A percentile compares a stretch with the other conserved stretches of the same genome.
phyloP scores from a whole-genome alignment of 2,113 vertebrate genomes.

The Emberiza fucata region DNA sequence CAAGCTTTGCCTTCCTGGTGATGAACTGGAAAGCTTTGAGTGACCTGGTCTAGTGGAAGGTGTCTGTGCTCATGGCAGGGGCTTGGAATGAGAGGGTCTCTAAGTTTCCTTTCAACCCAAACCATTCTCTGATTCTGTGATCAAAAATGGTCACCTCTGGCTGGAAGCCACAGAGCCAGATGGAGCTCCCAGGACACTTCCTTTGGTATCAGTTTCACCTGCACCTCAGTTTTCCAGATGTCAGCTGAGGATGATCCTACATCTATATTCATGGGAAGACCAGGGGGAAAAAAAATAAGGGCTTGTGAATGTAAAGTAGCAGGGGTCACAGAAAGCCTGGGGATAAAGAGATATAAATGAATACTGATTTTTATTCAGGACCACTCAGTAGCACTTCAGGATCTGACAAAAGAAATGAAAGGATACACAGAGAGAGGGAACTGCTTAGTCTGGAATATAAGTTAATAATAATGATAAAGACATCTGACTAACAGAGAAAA shows the following conservation, averaged over 20 bases:
- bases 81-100: accelerated
- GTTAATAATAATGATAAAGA: constrained; percentile 35
- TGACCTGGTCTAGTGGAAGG: background rate
- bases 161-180: background rate
- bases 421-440: background rate
- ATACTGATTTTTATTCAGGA: background rate
- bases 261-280: background rate
- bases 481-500: constrained; percentile 10
- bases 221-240: background rate
- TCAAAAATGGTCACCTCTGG: background rate
- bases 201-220: background rate
- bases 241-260: background rate
- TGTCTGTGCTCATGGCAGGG: background rate
- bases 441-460: background rate
- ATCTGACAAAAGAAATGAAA: background rate
- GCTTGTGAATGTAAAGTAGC: background rate
- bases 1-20: background rate
- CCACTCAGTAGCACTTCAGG: background rate
- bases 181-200: background rate
- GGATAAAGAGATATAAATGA: background rate
- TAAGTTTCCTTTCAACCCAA: background rate
- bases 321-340: background rate
- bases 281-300: background rate
- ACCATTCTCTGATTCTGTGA: background rate
- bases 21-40: background rate